These are phyloP conservation scores for Penaeus indicus DNA, from an alignment of 1,140 invertebrate genomes.

Conservation along the genomic window DNA sequence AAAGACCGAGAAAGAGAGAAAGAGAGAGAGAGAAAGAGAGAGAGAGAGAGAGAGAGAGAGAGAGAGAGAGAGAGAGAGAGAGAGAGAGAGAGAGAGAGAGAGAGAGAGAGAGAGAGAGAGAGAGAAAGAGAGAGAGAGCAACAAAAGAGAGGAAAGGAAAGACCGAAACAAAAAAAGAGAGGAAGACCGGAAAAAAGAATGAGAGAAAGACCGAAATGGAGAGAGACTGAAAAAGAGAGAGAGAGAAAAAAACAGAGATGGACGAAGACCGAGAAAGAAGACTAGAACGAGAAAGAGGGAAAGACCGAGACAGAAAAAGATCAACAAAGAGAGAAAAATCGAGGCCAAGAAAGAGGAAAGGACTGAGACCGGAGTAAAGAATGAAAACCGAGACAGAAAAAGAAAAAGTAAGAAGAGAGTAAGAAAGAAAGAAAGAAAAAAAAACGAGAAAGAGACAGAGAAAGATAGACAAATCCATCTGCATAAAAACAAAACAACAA, in stretches of 20 bases:
- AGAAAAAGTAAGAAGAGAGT: not conserved
- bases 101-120: no score
- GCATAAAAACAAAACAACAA: not conserved
- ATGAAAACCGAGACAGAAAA: not conserved
- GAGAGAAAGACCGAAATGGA: not conserved
- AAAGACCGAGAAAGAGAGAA: no score
- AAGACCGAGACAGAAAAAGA: not conserved
- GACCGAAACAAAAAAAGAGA: no score
- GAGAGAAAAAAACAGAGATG: not conserved
- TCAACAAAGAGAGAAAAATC: not conserved
- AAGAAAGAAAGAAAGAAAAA: conserved; percentile 2
- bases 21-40: no score
- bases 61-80: no score
- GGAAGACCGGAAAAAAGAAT: no score
- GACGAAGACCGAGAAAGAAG: not conserved
- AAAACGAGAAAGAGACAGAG: conserved; percentile 1
- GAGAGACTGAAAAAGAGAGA: not conserved
- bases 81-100: no score
- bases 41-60: no score
- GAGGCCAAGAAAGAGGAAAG: not conserved
- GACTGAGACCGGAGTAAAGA: not conserved
- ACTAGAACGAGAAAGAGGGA: not conserved
- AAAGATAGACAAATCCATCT: not conserved
- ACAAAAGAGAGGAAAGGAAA: no score
- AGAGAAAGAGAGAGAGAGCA: no score